These are phyloP conservation scores for Trichoplusia ni DNA, from an alignment of 1,140 invertebrate genomes.

Conservation along the genomic window DNA sequence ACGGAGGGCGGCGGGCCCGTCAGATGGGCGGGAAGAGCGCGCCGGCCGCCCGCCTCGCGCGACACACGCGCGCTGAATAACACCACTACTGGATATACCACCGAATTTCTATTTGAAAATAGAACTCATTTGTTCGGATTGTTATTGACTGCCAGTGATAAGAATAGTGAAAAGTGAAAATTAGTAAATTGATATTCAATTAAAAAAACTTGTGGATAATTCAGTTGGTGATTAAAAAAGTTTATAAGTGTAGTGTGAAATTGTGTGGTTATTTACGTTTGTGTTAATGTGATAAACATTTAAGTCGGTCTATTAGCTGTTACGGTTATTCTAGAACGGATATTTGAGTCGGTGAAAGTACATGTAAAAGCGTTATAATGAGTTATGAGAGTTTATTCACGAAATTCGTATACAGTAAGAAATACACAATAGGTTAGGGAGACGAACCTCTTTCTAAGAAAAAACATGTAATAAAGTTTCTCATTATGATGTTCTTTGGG, in stretches of 20 bases:
- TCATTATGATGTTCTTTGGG: too few relatives aligned
- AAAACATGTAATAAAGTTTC: too few relatives aligned
- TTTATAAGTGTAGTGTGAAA: neutral
- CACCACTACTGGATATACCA: neutral
- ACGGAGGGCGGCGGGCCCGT: constrained; percentile 47
- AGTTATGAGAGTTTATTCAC: too few relatives aligned
- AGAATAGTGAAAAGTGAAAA: neutral
- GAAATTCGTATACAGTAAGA: too few relatives aligned
- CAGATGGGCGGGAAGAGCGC: constrained; percentile 59
- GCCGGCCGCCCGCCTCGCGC: constrained; percentile 51
- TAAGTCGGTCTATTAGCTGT: too few relatives aligned
- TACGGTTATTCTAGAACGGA: too few relatives aligned
- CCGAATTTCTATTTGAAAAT: constrained; percentile 22
- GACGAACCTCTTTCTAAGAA: too few relatives aligned
- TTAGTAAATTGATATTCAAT: neutral
- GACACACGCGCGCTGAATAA: constrained; percentile 15
- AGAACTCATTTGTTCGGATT: neutral
- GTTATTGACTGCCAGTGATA: constrained; percentile 6
- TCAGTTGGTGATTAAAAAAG: constrained; percentile 1
- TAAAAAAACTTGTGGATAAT: neutral
- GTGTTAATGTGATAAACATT: too few relatives aligned
- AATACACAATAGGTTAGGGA: too few relatives aligned
- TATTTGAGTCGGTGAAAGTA: too few relatives aligned
- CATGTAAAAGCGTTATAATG: too few relatives aligned
- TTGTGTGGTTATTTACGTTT: too few relatives aligned